phyloP scores from a whole-genome alignment of 2,888 invertebrate species.

The Dicyrtoma fusca region DNA sequence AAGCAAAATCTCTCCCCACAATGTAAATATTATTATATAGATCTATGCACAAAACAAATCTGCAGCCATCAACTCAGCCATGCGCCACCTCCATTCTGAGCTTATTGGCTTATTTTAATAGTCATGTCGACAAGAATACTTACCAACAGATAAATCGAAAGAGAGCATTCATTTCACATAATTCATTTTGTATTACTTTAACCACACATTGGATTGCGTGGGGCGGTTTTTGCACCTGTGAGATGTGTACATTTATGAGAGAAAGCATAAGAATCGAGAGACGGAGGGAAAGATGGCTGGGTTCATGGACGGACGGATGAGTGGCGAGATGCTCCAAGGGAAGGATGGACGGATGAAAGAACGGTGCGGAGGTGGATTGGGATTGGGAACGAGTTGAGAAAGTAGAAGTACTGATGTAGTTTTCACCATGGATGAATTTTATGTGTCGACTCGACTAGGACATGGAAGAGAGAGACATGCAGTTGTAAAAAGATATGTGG shows the following conservation, averaged over 20 bases:
- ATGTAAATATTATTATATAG: neutral
- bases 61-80: too few relatives aligned
- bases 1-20: neutral
- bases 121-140: too few relatives aligned
- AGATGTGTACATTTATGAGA: neutral
- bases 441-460: neutral
- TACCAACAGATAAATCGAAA: too few relatives aligned
- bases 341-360: too few relatives aligned
- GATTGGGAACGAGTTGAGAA: too few relatives aligned
- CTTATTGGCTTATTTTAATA: too few relatives aligned
- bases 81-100: too few relatives aligned
- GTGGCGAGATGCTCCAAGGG: too few relatives aligned
- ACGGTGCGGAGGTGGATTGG: too few relatives aligned
- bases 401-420: too few relatives aligned
- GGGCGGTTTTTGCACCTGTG: neutral
- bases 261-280: neutral
- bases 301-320: too few relatives aligned
- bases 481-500: slow-evolving; percentile 19
- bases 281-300: neutral
- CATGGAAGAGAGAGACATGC: slow-evolving; percentile 2
- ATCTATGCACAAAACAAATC: neutral
- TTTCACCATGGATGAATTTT: neutral
- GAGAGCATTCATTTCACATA: neutral
- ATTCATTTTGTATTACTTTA: neutral
- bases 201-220: neutral